Evolutionary conservation across 2,797 vertebrate genomes (phyloP), one percentile per base, ranked within the genome.

Genomic region (Crenuchus spilurus): DNA sequence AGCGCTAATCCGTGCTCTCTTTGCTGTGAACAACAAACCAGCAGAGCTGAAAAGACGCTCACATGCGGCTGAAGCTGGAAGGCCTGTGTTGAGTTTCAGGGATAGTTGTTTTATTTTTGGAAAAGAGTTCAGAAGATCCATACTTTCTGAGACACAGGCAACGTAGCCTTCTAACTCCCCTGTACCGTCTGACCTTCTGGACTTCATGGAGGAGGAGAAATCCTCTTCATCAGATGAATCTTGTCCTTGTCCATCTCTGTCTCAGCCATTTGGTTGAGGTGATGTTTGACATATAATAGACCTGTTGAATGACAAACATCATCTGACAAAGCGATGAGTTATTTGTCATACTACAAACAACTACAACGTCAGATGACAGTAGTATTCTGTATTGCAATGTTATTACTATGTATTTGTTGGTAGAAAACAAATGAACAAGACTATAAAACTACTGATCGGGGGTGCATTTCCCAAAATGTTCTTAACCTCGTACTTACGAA

Each of bases 51-150:
- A 37, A 37, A 37, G 35, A 37, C 35, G 35, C 35, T 74, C 46
- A 69, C 63, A 72, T 10, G 57, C 28, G 9, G 70, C 76, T 26
- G 70, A 80, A 31, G 70, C 75, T 63, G 75, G 75, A 18, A 77
- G 66, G 37, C 60, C 67, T 3, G 54, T 68, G 58, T 52, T 81
- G n/a, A 77, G 67, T 65, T 75, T 75, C 6, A 73, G n/a, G 24
- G 65, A 78, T 7, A 69, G 46, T 52, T 78, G 76, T 68, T 51
- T 74, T 11, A 74, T 72, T 24, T 64, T 10, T 72, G 70, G 35
- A 75, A 79, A 79, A 7, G 35, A 76, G 65, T 83, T 60, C 22
- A 83, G 60, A 41, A 83, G 62, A 33, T 74, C 70, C 62, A 77
- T 79, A 3, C 28, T 68, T 20, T 74, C 18, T 51, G 76, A 77